Evolutionary conservation across 2,113 vertebrate genomes (phyloP).

Genomic region (Microcebus griseorufus): DNA sequence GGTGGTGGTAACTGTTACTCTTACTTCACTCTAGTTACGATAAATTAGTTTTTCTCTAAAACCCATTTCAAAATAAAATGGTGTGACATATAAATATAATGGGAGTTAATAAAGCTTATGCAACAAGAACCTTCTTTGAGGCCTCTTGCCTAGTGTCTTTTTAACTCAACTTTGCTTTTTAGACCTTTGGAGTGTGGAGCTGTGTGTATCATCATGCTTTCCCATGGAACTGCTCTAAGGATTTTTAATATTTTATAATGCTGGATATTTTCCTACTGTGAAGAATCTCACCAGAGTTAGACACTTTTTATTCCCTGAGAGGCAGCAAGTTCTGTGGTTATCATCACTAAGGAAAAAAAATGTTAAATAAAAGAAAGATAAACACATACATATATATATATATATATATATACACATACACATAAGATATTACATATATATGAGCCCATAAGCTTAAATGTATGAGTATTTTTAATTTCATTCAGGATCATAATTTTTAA

Average conservation of each 20-base stretch:
- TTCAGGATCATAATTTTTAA: slow-evolving; percentile 40
- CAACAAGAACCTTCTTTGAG: neutral
- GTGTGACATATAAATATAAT: neutral
- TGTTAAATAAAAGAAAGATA: neutral
- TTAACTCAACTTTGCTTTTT: neutral
- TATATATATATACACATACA: neutral
- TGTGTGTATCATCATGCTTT: neutral
- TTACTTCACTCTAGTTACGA: neutral
- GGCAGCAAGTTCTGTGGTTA: neutral
- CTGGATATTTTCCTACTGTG: neutral
- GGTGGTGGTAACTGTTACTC: neutral
- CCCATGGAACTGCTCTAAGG: neutral
- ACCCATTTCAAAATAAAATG: slow-evolving; percentile 3
- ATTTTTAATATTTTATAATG: neutral
- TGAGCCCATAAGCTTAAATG: neutral
- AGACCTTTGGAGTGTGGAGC: neutral
- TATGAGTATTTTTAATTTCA: neutral
- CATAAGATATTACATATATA: neutral
- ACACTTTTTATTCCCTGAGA: neutral
- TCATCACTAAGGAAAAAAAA: neutral
- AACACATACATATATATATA: neutral
- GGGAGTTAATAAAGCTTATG: neutral
- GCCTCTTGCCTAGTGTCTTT: neutral
- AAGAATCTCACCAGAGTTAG: neutral
- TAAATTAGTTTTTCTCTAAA: neutral